Evolutionary conservation across 1,140 invertebrate genomes (phyloP).

Genomic region (Whitmania pigra): DNA sequence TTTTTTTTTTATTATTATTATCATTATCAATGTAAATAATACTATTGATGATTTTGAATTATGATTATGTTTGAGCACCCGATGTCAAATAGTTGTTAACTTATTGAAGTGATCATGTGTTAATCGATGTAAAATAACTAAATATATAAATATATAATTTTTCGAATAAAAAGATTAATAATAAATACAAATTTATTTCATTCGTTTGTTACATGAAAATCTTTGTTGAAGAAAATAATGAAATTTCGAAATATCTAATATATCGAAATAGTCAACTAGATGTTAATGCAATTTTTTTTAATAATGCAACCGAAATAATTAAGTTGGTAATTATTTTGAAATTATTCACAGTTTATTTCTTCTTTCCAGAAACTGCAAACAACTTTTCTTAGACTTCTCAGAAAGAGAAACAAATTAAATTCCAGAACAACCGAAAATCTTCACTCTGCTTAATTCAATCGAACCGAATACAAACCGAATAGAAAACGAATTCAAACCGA

Average conservation of each 20-base stretch:
- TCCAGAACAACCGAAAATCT: too few species aligned
- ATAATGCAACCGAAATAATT: too few species aligned
- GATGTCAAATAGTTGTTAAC: not conserved
- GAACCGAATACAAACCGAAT: not conserved
- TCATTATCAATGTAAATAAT: not conserved
- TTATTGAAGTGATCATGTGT: not conserved
- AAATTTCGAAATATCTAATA: too few species aligned
- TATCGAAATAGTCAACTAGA: too few species aligned
- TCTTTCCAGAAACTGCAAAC: too few species aligned
- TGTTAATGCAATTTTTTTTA: too few species aligned
- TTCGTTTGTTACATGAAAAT: not conserved
- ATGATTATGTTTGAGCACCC: not conserved
- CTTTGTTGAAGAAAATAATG: not conserved
- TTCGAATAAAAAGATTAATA: constrained; percentile 9
- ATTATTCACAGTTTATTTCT: too few species aligned
- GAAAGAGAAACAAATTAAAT: too few species aligned
- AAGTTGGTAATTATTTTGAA: too few species aligned
- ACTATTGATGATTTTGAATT: not conserved
- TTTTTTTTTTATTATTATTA: constrained; percentile 1
- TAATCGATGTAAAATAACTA: not conserved
- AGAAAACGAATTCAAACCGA: not conserved
- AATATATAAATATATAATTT: too few species aligned
- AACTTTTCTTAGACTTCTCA: too few species aligned
- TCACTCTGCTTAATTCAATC: too few species aligned
- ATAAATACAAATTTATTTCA: not conserved